Evolutionary conservation across 1,140 invertebrate genomes (phyloP).

Genomic region (Metaphire vulgaris): DNA sequence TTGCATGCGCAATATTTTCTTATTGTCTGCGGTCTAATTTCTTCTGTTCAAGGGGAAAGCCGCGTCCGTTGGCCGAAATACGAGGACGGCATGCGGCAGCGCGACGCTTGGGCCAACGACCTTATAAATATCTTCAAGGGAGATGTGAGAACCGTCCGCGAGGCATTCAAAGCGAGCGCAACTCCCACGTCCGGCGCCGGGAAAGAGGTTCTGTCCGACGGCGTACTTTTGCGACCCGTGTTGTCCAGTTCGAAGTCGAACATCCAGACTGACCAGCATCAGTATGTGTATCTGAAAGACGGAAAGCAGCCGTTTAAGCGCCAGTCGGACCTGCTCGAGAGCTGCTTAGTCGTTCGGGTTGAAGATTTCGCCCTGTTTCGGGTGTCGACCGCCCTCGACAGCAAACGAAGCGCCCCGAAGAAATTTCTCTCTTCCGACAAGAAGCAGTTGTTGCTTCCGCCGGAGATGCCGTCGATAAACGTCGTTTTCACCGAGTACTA

Average conservation of each 20-base stretch:
- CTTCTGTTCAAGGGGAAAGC: conserved; percentile 67
- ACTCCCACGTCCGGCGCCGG: background rate
- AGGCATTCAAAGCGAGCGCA: conserved; percentile 7
- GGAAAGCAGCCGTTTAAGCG: background rate
- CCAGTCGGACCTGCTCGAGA: conserved; percentile 76
- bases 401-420: conserved; percentile 62
- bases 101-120: conserved; percentile 51
- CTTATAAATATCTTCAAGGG: conserved; percentile 48
- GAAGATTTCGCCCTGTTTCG: conserved; percentile 61
- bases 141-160: conserved; percentile 29
- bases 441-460: conserved; percentile 71
- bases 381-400: conserved; percentile 55
- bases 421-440: conserved; percentile 82
- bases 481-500: conserved; percentile 95
- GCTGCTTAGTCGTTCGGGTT: conserved; percentile 79
- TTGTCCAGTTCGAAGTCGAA: background rate
- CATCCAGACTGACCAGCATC: background rate
- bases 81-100: conserved; percentile 48
- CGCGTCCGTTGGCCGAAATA: conserved; percentile 74
- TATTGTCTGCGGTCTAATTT: no score
- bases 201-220: background rate
- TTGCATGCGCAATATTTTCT: no score
- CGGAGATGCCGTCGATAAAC: conserved; percentile 81
- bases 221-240: background rate
- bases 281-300: background rate